phyloP scores from a whole-genome alignment of 53 echinoderm and acorn worm species.

The Pentamera pediparva region DNA sequence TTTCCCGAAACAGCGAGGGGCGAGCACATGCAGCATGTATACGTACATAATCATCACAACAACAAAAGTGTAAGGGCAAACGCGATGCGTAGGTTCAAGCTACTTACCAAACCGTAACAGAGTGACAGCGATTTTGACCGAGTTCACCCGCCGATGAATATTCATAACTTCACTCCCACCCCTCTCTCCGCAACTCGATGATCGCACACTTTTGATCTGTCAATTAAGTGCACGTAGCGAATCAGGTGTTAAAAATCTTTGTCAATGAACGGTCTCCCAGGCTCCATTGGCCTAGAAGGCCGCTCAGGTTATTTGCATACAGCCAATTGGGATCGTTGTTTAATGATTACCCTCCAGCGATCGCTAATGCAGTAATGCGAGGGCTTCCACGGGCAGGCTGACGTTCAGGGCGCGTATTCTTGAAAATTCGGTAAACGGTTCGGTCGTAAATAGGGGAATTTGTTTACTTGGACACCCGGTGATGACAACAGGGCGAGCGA shows the following conservation, averaged over 20 bases:
- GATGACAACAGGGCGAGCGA: neutral
- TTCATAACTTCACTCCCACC: no score
- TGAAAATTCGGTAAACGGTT: neutral
- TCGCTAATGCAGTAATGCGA: neutral
- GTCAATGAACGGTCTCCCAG: slow-evolving; percentile 19
- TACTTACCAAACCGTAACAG: no score
- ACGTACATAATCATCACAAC: neutral
- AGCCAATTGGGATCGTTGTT: slow-evolving; percentile 17
- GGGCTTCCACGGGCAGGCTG: no score
- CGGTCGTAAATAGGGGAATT: slow-evolving; percentile 24
- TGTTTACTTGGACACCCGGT: slow-evolving; percentile 31
- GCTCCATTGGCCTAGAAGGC: slow-evolving; percentile 21
- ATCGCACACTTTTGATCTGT: slow-evolving; percentile 26
- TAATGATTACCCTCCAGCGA: slow-evolving; percentile 5
- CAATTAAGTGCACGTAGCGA: slow-evolving; percentile 11
- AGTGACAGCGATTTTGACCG: slow-evolving; percentile 9
- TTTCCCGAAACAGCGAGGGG: slow-evolving; percentile 28
- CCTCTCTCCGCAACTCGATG: slow-evolving; percentile 13
- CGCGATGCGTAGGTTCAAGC: no score
- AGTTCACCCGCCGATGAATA: no score
- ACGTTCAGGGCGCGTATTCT: neutral
- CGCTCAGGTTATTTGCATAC: slow-evolving; percentile 26
- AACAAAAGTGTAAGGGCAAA: slow-evolving; percentile 9
- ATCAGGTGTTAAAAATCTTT: slow-evolving; percentile 24
- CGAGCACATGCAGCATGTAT: neutral